Base-by-base conservation (phyloP, 2,113 vertebrate genomes). In the Rhombomys opimus region DNA sequence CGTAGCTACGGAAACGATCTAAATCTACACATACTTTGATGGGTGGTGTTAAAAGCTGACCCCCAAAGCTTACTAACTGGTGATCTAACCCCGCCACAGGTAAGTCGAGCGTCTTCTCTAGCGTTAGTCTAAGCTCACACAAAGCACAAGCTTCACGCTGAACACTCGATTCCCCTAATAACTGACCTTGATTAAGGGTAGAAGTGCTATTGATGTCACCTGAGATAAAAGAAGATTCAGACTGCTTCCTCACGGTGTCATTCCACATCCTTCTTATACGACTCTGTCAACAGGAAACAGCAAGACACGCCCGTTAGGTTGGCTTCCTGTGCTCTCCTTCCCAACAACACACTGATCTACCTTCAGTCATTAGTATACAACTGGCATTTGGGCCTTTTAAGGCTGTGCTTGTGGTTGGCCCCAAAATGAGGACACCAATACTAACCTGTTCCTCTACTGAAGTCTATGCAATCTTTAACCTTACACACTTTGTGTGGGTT, bases 141-240 rank as follows among this genome's bases (percentile, higher is more conserved):
- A 94, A 96, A 12, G 72, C 93, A 98, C 90, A 96, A 97, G 98
- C 97, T 98, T 97, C 93, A 68, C 96, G 97, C 95, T 98, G 97
- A 97, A 98, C 98, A 98, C 98, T 96, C 98, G 98, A 98, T 97
- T 97, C 98, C 98, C 97, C 98, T 97, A 98, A 98, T 98, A 98
- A 99, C 99, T 99, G 99, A 99, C 99, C 99, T 99, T 99, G 99
- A 99, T 99, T 99, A 99, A 99, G 99, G 98, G 99, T 99, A 98
- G 99, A 99, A 99, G 99, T 99, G 99, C 99, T 99, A 99, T 99
- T 99, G 99, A 99, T 99, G 99, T 99, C 99, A 99, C 99, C 99
- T 99, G 99, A 99, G 99, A 99, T 99, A 99, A 99, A 99, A 98
- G 99, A 99, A n/a, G 99, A 99, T 99, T 99, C 99, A 73, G 99